Base-by-base conservation (phyloP, 2,797 vertebrate genomes). In the Parauchenoglanis punctatus region DNA sequence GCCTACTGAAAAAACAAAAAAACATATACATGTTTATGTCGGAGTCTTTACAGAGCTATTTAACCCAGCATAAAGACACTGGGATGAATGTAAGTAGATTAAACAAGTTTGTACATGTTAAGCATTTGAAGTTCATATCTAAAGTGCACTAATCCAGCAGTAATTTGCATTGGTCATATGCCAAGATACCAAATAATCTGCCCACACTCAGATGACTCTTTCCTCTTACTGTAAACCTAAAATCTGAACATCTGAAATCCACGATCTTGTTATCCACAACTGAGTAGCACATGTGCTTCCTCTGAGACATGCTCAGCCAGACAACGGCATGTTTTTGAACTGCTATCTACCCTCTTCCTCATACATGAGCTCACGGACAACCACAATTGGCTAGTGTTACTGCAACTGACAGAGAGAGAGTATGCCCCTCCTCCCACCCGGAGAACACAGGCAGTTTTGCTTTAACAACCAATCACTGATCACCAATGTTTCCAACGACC, bases 31-130 rank as follows among this genome's bases (percentile, higher is more conserved):
- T 59, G 7, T 59, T 25, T 0, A 59, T 23, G 18, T 35, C 28
- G 10, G 11, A 81, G 7, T 4, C 17, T 0, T 67, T 52, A 28
- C 40, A 17, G 10, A n/a, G 4, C 15, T 40, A 23, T n/a, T 63
- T 13, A 15, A 15, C 1, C 75, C 56, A 40, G 31, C 17, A 77
- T 25, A 78, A 58, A 59, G 2, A 40, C 17, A 11, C n/a, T 58
- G 6, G 23, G 12, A 25, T 10, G 25, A 65, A 4, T 65, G 0
- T 12, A 31, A 20, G 8, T 3, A 23, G 17, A 67, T 52, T 31
- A 83, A 83, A 31, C 81, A 83, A 1, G 81, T 67, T 52, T 67
- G 61, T 5, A 31, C 81, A 52, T 52, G 81, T 46, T 52, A 52
- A 18, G 3, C 7, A 1, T 81, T 15, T 35, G 20, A 23, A n/a